Percentiles rank a stretch among this genome's conserved stretches.
These are phyloP conservation scores for Upupa epops DNA, from an alignment of 2,113 vertebrate genomes.

Conservation along the genomic window DNA sequence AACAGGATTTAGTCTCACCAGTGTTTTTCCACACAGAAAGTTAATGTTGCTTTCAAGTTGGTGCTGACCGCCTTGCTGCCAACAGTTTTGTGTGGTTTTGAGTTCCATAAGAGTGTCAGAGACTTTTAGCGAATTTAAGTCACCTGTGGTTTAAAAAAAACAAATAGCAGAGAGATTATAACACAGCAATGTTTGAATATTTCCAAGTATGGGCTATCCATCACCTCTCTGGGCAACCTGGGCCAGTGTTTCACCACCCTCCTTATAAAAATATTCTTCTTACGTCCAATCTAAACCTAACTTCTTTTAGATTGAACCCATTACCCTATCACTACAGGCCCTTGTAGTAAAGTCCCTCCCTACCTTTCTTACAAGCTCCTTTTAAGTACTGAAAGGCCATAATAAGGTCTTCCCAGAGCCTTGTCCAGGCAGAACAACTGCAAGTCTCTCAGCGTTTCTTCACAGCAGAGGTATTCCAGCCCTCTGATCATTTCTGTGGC, in stretches of 20 bases:
- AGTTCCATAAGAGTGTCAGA: slow-evolving; percentile 80
- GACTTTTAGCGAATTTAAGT: slow-evolving; percentile 63
- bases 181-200: not conserved
- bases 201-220: not conserved
- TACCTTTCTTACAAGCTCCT: not conserved
- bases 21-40: slow-evolving; percentile 92
- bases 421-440: not conserved
- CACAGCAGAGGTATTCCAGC: not conserved
- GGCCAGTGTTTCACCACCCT: not conserved
- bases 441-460: not conserved
- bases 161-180: not conserved
- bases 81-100: slow-evolving; percentile 74
- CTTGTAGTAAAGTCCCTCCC: not conserved
- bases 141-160: slow-evolving; percentile 72
- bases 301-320: not conserved
- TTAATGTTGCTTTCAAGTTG: slow-evolving; percentile 85
- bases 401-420: rapidly evolving
- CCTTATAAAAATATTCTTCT: not conserved
- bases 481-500: too few species aligned
- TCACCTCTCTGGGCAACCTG: not conserved
- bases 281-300: not conserved
- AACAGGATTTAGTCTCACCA: slow-evolving; percentile 79
- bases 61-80: slow-evolving; percentile 29
- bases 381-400: not conserved
- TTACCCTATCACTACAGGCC: rapidly evolving